These are phyloP conservation scores for Anguilla obscura DNA, from an alignment of 2,797 vertebrate species.

Conservation along the genomic window DNA sequence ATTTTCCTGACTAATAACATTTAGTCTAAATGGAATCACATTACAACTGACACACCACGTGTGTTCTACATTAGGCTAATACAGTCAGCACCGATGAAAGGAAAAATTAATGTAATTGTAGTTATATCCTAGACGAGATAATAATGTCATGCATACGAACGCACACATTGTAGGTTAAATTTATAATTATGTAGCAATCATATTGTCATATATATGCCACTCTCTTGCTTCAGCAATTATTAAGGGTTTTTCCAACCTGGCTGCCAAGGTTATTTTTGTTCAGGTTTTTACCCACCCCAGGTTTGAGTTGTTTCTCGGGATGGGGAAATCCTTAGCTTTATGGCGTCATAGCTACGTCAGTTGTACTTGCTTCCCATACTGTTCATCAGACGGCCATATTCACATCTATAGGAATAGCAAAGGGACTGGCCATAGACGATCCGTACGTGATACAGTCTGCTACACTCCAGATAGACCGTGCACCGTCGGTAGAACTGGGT, in stretches of 20 bases:
- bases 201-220: not conserved
- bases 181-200: not conserved
- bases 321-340: constrained; percentile 75
- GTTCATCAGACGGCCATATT: constrained; percentile 81
- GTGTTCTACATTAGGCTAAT: no score
- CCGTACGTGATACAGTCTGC: constrained; percentile 62
- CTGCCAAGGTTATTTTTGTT: constrained; percentile 23
- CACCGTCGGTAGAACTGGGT: constrained; percentile 39
- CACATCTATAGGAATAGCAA: constrained; percentile 71
- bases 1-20: not conserved
- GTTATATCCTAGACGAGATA: not conserved
- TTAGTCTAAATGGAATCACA: not conserved
- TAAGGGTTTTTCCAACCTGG: not conserved
- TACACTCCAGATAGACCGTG: constrained; percentile 47
- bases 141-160: not conserved
- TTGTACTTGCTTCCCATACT: constrained; percentile 70
- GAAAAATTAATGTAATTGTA: no score
- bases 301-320: constrained; percentile 54
- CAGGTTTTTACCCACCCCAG: not conserved
- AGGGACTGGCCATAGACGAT: constrained; percentile 49
- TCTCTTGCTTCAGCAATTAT: not conserved
- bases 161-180: not conserved
- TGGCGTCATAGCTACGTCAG: constrained; percentile 81
- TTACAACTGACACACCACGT: no score
- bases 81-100: no score